These are phyloP conservation scores for Epinotia demarniana DNA, from an alignment of 2,888 invertebrate genomes.

Conservation along the genomic window DNA sequence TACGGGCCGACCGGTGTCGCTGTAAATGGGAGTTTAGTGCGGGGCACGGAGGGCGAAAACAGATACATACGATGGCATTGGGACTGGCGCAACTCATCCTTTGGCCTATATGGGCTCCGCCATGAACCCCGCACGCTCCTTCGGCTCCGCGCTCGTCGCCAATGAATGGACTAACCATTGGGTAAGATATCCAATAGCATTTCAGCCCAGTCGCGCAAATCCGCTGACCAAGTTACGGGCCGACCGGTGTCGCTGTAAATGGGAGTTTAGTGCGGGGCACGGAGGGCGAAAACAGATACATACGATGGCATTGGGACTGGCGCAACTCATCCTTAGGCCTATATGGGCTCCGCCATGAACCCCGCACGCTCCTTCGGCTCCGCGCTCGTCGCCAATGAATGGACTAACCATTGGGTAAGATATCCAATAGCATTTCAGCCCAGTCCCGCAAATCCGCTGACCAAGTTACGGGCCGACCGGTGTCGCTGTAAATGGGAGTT, in stretches of 20 bases:
- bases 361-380: conserved; percentile 95
- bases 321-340: conserved; percentile 82
- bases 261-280: too few relatives aligned
- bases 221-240: conserved; percentile 91
- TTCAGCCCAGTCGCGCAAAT: conserved; percentile 56
- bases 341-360: conserved; percentile 96
- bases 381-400: conserved; percentile 90
- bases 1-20: conserved; percentile 91
- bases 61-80: conserved; percentile 72
- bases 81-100: conserved; percentile 66
- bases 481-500: conserved; percentile 59
- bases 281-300: too few relatives aligned
- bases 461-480: conserved; percentile 92
- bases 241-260: conserved; percentile 85
- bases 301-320: conserved; percentile 83
- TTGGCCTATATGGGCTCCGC: conserved; percentile 94
- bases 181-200: conserved; percentile 82
- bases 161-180: conserved; percentile 92
- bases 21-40: not conserved
- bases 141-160: conserved; percentile 93
- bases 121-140: conserved; percentile 96
- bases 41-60: too few relatives aligned
- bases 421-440: not conserved
- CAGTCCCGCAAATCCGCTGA: conserved; percentile 82
- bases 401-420: conserved; percentile 93